Conservation (phyloP, 2,113 vertebrate species). For the Ptychochromis oligacanthus region DNA sequence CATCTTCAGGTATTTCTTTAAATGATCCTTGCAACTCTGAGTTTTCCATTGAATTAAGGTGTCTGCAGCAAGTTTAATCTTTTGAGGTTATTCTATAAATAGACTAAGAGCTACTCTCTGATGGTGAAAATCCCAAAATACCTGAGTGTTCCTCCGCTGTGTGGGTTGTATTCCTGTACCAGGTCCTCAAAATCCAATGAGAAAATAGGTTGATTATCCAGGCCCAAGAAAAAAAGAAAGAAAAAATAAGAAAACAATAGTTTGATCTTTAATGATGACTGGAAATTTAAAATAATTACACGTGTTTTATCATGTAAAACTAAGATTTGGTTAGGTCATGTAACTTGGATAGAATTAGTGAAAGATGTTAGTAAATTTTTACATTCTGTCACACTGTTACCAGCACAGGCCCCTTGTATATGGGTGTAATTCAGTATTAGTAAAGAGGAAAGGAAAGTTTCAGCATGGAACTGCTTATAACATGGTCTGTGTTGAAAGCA, state of each 20-base stretch:
- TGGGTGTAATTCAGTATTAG: neutral
- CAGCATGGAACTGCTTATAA: neutral
- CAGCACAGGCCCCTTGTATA: too few species aligned
- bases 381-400: neutral
- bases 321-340: neutral
- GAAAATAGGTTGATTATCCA: neutral
- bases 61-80: neutral
- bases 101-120: neutral
- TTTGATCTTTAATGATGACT: rapidly evolving
- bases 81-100: neutral
- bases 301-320: neutral
- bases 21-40: neutral
- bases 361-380: neutral
- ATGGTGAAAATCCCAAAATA: neutral
- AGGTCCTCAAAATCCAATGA: neutral
- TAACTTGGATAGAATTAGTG: neutral
- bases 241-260: neutral
- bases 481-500: neutral
- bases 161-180: neutral
- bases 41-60: neutral
- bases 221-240: too few species aligned
- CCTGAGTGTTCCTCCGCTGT: neutral
- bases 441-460: neutral
- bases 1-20: neutral
- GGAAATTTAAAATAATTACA: neutral